These are phyloP conservation scores for Patella caerulea DNA, from an alignment of 2,888 invertebrate species.

Conservation along the genomic window DNA sequence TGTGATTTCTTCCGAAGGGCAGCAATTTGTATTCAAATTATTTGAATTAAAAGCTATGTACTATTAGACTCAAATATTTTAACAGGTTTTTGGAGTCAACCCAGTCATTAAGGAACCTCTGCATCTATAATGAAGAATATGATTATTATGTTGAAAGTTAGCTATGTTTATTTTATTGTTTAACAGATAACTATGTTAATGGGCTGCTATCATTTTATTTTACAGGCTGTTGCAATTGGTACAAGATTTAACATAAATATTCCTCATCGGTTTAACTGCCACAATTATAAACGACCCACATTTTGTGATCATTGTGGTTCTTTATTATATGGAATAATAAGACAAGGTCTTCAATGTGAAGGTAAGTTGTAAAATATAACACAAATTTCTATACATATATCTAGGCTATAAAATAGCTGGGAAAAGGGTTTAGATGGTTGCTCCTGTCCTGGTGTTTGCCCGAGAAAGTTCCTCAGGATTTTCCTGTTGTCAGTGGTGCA, in stretches of 20 bases:
- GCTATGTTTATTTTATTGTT: neutral
- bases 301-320: conserved; percentile 99
- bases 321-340: conserved; percentile 93
- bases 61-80: no score
- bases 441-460: no score
- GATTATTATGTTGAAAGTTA: neutral
- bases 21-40: no score
- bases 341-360: conserved; percentile 97
- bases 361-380: conserved; percentile 73
- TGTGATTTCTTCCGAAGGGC: no score
- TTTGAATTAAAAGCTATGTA: no score
- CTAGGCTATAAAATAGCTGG: no score
- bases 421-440: no score
- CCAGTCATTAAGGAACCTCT: neutral
- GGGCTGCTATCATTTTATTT: neutral
- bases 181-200: neutral
- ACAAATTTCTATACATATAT: no score
- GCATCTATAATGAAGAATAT: conserved; percentile 10
- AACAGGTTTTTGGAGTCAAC: no score
- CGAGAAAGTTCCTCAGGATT: no score
- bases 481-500: no score
- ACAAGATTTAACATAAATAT: conserved; percentile 96
- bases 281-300: conserved; percentile 97
- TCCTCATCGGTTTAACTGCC: conserved; percentile 92
- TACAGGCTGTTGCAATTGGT: conserved; percentile 55